A percentile compares a stretch with the other conserved stretches of the same genome.
Conservation (phyloP, 2,113 vertebrate genomes). For the Nothocercus julius region DNA sequence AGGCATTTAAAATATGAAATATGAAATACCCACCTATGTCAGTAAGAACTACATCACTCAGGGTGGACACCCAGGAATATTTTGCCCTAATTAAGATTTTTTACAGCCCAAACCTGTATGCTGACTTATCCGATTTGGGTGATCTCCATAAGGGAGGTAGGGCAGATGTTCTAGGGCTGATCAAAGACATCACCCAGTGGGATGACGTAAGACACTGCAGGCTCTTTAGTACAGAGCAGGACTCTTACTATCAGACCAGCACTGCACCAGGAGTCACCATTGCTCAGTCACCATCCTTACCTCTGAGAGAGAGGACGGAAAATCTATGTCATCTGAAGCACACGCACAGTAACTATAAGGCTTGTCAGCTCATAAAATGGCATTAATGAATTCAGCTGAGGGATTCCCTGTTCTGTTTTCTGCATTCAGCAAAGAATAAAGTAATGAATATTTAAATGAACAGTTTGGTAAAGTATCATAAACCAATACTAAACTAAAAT, state of each 20-base stretch:
- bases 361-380: neutral
- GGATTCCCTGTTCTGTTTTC: neutral
- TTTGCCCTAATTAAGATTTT: slow-evolving; percentile 49
- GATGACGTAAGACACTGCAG: rapidly evolving
- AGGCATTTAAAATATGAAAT: slow-evolving; percentile 46
- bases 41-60: neutral
- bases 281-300: neutral
- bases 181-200: slow-evolving; percentile 26
- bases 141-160: neutral
- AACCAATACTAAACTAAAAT: neutral
- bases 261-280: neutral
- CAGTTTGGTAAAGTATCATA: neutral
- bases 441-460: neutral
- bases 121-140: slow-evolving; percentile 15
- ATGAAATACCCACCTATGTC: neutral
- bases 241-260: neutral
- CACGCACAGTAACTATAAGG: neutral
- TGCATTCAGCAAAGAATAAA: neutral
- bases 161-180: neutral
- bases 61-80: neutral
- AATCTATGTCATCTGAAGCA: neutral
- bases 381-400: neutral
- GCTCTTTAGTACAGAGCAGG: neutral
- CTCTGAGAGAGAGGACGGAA: neutral
- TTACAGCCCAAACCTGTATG: neutral